Base-by-base conservation (phyloP, 2,888 invertebrate genomes). In the Therioaphis trifolii region DNA sequence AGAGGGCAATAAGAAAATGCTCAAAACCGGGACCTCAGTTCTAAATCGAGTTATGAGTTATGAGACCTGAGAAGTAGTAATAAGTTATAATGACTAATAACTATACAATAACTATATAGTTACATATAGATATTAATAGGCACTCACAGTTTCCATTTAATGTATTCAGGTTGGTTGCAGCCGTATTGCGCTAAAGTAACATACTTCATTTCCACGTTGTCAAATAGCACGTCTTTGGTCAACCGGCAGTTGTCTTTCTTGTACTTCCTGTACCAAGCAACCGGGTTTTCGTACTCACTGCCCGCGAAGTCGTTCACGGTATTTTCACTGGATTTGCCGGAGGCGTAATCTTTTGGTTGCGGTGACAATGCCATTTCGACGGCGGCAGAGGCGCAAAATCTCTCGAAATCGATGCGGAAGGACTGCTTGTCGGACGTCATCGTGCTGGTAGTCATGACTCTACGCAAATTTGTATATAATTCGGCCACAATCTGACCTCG, bases 81-180 rank as follows among this genome's bases (percentile, higher is more conserved):
- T n/a, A n/a, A n/a, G n/a, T n/a, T n/a, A n/a, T n/a, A n/a, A n/a
- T n/a, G n/a, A n/a, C n/a, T n/a, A n/a, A n/a, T n/a, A n/a, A n/a
- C n/a, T n/a, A n/a, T n/a, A n/a, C n/a, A n/a, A n/a, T n/a, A n/a
- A n/a, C n/a, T n/a, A n/a, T n/a, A n/a, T n/a, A n/a, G n/a, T n/a
- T n/a, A n/a, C n/a, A n/a, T n/a, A n/a, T n/a, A n/a, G n/a, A n/a
- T 35, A 5, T 35, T 27, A 11, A 12, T 9, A 24, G 58, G 5
- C 14, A 63, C 80, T 82, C 7, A 82, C 80, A 82, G 7, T 63
- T 61, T 72, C 80, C 80, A 82, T 35, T 82, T 82, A 4, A 82
- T 35, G 61, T 35, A 72, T 4, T 82, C 80, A 1, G 80, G 72
- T 1, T 4, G 49, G 27, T 63, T 21, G n/a, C 0, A 2, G 35